Conservation (phyloP, 2,113 vertebrate genomes). For the Ophthalmolycus amberensis region DNA sequence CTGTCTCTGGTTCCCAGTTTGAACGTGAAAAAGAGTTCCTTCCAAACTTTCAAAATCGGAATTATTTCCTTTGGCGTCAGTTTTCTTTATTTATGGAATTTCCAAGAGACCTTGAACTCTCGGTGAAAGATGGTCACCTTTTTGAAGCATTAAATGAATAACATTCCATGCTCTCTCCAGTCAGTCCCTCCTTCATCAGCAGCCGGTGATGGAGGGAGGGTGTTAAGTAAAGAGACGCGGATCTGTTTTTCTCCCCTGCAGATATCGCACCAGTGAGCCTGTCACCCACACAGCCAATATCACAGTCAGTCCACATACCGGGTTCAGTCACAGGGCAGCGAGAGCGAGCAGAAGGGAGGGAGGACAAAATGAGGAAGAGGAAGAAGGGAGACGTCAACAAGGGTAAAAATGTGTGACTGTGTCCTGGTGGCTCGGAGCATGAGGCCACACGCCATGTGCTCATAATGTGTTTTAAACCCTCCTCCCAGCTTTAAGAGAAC, state of each 20-base stretch:
- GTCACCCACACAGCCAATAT: conserved; percentile 78
- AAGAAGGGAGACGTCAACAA: conserved; percentile 39
- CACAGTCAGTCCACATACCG: conserved; percentile 71
- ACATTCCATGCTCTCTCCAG: conserved; percentile 40
- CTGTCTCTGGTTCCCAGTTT: background rate
- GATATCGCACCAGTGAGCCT: conserved; percentile 74
- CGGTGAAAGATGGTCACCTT: conserved; percentile 47
- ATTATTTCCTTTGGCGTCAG: conserved; percentile 6
- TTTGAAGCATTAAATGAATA: conserved; percentile 69
- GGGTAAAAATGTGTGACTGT: conserved; percentile 45
- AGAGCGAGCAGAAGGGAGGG: conserved; percentile 39
- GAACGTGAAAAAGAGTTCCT: background rate
- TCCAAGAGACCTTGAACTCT: conserved; percentile 55
- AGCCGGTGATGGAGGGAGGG: conserved; percentile 54
- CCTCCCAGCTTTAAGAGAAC: background rate
- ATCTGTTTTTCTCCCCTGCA: conserved; percentile 74
- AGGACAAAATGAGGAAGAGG: conserved; percentile 35
- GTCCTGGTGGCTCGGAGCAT: conserved; percentile 49
- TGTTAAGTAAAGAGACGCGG: conserved; percentile 76
- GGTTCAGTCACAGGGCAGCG: conserved; percentile 72
- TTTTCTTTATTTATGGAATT: conserved; percentile 46
- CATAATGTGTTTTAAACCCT: background rate
- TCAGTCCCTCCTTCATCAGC: conserved; percentile 54
- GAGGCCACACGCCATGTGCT: conserved; percentile 25
- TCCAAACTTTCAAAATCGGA: conserved; percentile 15